Conservation (phyloP, 1,140 invertebrate species). For the Orchestia grillus region DNA sequence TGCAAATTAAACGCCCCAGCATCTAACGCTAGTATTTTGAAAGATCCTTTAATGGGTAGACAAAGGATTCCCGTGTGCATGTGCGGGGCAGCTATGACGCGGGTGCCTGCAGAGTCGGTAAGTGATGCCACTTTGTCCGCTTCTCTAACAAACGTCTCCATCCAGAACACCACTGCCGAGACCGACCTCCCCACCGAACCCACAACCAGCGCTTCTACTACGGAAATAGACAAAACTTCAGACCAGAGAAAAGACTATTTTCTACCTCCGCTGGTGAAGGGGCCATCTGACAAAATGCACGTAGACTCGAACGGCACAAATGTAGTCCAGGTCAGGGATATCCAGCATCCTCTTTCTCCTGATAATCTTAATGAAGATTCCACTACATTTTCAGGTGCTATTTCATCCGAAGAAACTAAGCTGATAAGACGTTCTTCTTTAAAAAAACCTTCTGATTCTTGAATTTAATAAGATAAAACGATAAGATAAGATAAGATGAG, state of each 20-base stretch:
- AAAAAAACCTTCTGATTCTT: neutral
- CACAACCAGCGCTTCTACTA: neutral
- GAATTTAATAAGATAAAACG: neutral
- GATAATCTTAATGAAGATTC: constrained; percentile 28
- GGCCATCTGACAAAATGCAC: neutral
- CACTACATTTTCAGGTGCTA: neutral
- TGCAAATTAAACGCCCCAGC: constrained; percentile 71
- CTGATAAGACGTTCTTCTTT: constrained; percentile 5
- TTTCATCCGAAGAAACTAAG: constrained; percentile 7
- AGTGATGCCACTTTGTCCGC: neutral
- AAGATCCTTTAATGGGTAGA: constrained; percentile 61
- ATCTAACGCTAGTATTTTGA: constrained; percentile 63
- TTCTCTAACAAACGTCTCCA: constrained; percentile 14
- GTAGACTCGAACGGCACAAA: constrained; percentile 6
- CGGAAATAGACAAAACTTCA: neutral
- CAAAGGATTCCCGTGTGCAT: constrained; percentile 62
- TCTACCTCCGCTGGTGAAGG: neutral
- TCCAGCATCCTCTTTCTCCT: neutral
- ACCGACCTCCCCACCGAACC: neutral
- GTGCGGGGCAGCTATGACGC: constrained; percentile 68
- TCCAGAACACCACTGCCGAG: constrained; percentile 11
- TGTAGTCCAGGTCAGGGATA: neutral
- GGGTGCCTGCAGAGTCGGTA: constrained; percentile 71
- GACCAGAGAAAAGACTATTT: neutral
- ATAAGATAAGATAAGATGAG: too few species aligned